Conservation (phyloP, 2,113 vertebrate genomes). For the Rhizomys pruinosus region DNA sequence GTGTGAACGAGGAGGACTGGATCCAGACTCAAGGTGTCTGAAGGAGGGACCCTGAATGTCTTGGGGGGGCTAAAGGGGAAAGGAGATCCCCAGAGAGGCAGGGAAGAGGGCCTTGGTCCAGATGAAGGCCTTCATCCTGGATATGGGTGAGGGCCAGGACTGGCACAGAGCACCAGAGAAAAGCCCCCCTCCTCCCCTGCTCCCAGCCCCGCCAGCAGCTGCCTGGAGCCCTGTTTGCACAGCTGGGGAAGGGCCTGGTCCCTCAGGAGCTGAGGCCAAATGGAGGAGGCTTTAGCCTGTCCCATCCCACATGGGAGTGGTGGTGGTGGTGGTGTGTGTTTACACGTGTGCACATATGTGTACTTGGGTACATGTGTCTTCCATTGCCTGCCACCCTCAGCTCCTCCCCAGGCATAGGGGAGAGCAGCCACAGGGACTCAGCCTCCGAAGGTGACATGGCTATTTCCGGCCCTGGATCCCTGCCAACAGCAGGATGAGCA, state of each 20-base stretch:
- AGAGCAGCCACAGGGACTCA: neutral
- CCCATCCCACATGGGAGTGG: neutral
- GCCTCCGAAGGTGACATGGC: constrained; percentile 11
- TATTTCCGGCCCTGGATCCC: constrained; percentile 36
- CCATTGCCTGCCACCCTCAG: fast-evolving
- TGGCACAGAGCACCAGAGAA: neutral
- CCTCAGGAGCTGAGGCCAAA: neutral
- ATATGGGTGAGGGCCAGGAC: neutral
- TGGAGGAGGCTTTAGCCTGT: neutral
- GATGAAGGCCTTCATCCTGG: neutral
- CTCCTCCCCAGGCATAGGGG: neutral
- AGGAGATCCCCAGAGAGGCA: neutral
- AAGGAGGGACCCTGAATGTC: neutral
- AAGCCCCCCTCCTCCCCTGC: neutral
- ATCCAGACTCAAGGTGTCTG: neutral
- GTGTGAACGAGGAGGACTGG: neutral
- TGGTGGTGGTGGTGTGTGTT: fast-evolving
- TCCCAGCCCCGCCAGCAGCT: neutral
- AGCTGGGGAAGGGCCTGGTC: neutral
- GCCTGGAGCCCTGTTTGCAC: neutral
- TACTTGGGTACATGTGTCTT: fast-evolving
- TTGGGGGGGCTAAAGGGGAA: neutral
- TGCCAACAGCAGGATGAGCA: neutral
- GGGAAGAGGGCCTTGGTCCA: neutral
- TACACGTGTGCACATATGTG: neutral